These are phyloP conservation scores for Eilema depressum DNA, from an alignment of 2,888 invertebrate species.

Conservation along the genomic window DNA sequence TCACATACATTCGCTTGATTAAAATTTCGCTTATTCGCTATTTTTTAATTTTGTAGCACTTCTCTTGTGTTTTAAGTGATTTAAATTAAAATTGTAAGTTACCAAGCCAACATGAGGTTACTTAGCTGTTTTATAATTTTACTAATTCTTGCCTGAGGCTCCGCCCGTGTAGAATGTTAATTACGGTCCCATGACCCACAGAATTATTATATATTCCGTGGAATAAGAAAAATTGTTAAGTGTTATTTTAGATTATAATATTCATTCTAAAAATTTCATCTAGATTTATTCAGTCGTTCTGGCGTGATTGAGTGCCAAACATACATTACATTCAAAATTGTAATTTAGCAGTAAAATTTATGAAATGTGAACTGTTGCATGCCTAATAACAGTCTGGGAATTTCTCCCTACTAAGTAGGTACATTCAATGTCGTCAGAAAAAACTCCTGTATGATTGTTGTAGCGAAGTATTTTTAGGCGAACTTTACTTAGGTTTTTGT, in stretches of 20 bases:
- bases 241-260: no score
- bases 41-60: no score
- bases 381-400: neutral
- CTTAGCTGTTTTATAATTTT: neutral
- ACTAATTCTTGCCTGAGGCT: neutral
- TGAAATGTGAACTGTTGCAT: neutral
- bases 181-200: neutral
- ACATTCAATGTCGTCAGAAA: neutral
- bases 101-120: no score
- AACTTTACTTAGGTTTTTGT: neutral
- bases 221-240: neutral
- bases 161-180: neutral
- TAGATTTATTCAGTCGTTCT: neutral
- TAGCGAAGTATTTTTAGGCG: neutral
- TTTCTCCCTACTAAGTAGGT: neutral
- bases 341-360: neutral
- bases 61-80: no score
- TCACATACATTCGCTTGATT: no score
- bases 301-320: neutral
- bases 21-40: no score
- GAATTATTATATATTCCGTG: neutral
- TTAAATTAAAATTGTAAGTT: no score
- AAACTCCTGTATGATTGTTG: neutral
- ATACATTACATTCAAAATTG: neutral
- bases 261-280: neutral